phyloP scores from a whole-genome alignment of 2,888 invertebrate genomes.

The Sisyra terminalis region DNA sequence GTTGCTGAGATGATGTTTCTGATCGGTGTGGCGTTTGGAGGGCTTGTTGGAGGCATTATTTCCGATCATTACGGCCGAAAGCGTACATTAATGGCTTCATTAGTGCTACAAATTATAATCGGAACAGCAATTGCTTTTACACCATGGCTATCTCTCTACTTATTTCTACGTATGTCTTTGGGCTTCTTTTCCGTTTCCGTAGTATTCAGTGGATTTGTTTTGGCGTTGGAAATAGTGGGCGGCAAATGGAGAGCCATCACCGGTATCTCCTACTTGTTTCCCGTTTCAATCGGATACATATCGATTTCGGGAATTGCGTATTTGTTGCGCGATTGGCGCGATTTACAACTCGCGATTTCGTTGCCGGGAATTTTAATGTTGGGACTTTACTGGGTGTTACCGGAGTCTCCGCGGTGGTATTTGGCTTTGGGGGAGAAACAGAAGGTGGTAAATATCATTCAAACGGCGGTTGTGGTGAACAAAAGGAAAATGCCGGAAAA shows the following conservation, averaged over 20 bases:
- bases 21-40: slow-evolving; percentile 59
- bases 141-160: slow-evolving; percentile 52
- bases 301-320: slow-evolving; percentile 55
- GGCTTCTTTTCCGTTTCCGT: slow-evolving; percentile 69
- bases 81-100: slow-evolving; percentile 52
- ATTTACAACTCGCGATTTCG: slow-evolving; percentile 53
- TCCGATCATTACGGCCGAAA: slow-evolving; percentile 69
- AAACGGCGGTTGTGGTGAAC: slow-evolving; percentile 48
- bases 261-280: slow-evolving; percentile 66
- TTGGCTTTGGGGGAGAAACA: slow-evolving; percentile 53
- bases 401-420: slow-evolving; percentile 69
- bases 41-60: slow-evolving; percentile 60
- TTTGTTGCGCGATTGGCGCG: slow-evolving; percentile 52
- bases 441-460: slow-evolving; percentile 47
- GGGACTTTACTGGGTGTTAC: slow-evolving; percentile 37
- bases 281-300: slow-evolving; percentile 59
- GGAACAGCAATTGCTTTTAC: slow-evolving; percentile 50
- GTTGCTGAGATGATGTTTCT: slow-evolving; percentile 64
- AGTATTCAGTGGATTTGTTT: slow-evolving; percentile 64
- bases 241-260: slow-evolving; percentile 67
- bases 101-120: slow-evolving; percentile 47
- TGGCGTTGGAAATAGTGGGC: slow-evolving; percentile 62
- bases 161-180: slow-evolving; percentile 47
- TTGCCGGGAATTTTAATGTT: slow-evolving; percentile 53
- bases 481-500: slow-evolving; percentile 44